Percentiles rank a stretch among this genome's conserved stretches.
These are phyloP conservation scores for Pterocles orientalis DNA, from an alignment of 2,113 vertebrate genomes.

Conservation along the genomic window DNA sequence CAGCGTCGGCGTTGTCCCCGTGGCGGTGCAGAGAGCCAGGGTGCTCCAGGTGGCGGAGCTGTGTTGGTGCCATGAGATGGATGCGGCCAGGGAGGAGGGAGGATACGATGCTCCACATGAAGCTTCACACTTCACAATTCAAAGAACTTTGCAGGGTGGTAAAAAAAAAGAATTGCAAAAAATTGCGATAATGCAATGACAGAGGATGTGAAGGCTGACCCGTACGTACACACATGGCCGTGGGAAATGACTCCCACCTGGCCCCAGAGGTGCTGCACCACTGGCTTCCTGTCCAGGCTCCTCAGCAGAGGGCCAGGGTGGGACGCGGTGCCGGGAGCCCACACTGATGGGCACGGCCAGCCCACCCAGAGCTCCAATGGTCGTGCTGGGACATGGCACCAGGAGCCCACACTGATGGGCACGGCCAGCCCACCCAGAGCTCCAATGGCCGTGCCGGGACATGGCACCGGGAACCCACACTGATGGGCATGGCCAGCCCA, in stretches of 20 bases:
- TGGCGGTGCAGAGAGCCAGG: no score
- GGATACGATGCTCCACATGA: background rate
- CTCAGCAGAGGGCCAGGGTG: background rate
- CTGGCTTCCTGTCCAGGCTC: background rate
- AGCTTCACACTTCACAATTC: background rate
- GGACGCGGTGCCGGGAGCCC: no score
- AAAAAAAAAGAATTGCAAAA: background rate
- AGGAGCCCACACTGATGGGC: background rate
- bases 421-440: accelerated
- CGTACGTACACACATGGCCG: accelerated
- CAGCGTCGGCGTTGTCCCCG: background rate
- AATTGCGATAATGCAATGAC: no score
- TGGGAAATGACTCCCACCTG: background rate
- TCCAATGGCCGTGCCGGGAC: background rate
- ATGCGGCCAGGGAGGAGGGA: background rate
- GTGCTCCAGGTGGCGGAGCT: background rate
- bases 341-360: background rate
- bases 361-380: accelerated
- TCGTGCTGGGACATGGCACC: no score
- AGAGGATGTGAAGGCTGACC: background rate
- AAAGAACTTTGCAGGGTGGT: background rate
- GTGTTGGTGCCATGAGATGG: background rate
- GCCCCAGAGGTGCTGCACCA: background rate
- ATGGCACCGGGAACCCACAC: no score
- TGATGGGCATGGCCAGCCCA: background rate